Conservation (phyloP, 2,113 vertebrate species). For the Globicephala melas region DNA sequence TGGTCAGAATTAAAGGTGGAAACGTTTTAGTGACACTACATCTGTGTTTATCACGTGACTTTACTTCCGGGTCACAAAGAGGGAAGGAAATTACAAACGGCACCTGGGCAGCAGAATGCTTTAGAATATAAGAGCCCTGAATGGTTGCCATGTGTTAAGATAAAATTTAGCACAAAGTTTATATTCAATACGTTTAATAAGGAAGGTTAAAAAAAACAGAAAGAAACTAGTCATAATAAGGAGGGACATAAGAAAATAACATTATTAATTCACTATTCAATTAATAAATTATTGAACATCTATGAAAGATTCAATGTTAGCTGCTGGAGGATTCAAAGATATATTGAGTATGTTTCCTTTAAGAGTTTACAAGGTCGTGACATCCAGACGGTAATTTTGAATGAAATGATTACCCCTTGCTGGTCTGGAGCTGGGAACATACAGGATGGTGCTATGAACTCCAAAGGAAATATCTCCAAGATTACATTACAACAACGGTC, state of each 20-base stretch:
- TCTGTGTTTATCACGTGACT: neutral
- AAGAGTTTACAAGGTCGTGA: neutral
- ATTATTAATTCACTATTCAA: neutral
- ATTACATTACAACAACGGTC: accelerated
- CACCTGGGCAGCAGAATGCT: accelerated
- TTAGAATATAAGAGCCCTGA: neutral
- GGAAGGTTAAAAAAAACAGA: neutral
- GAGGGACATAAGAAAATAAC: neutral
- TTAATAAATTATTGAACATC: neutral
- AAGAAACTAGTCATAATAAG: neutral
- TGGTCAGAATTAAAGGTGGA: neutral
- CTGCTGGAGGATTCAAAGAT: neutral
- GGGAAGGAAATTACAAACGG: neutral
- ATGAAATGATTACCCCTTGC: accelerated
- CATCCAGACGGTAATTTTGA: neutral
- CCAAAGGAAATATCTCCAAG: neutral
- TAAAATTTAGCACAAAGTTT: neutral
- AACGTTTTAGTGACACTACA: neutral
- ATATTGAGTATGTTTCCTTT: neutral
- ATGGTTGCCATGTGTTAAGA: neutral
- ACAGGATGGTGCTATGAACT: neutral
- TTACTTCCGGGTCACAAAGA: neutral
- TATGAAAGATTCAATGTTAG: neutral
- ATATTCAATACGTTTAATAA: neutral
- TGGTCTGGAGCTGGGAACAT: neutral